Percentiles rank a stretch among this genome's conserved stretches.
Evolutionary conservation across 2,113 vertebrate species (phyloP).

Genomic region (Malurus alboscapulatus): DNA sequence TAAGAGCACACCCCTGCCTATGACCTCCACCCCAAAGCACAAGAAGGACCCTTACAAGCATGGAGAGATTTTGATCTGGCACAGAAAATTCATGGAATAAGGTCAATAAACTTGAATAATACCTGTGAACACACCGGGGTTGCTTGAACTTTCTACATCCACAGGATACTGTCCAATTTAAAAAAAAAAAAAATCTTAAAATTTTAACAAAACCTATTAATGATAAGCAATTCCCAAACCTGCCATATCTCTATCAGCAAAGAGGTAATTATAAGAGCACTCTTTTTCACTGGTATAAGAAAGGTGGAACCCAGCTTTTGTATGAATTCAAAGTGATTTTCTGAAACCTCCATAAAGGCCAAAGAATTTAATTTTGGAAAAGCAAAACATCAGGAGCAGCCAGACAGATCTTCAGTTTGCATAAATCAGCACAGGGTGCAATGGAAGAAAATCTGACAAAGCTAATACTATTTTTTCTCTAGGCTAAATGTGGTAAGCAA

Average conservation of each 20-base stretch:
- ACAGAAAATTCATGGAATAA: background rate
- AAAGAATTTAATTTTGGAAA: background rate
- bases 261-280: background rate
- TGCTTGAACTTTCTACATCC: background rate
- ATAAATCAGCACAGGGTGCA: background rate
- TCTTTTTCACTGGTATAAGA: background rate
- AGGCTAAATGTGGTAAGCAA: slow-evolving; percentile 13
- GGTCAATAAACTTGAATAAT: background rate
- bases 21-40: background rate
- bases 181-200: background rate
- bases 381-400: background rate
- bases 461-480: background rate
- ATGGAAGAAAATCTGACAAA: background rate
- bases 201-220: background rate
- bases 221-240: background rate
- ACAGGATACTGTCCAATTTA: background rate
- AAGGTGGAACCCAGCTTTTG: background rate
- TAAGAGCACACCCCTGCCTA: background rate
- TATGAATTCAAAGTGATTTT: background rate
- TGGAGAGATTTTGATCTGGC: background rate
- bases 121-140: background rate
- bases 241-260: background rate
- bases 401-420: background rate
- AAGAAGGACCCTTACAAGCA: background rate
- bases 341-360: background rate